Evolutionary conservation across 2,888 invertebrate species (phyloP).

Genomic region (Digitonthophagus gazella): DNA sequence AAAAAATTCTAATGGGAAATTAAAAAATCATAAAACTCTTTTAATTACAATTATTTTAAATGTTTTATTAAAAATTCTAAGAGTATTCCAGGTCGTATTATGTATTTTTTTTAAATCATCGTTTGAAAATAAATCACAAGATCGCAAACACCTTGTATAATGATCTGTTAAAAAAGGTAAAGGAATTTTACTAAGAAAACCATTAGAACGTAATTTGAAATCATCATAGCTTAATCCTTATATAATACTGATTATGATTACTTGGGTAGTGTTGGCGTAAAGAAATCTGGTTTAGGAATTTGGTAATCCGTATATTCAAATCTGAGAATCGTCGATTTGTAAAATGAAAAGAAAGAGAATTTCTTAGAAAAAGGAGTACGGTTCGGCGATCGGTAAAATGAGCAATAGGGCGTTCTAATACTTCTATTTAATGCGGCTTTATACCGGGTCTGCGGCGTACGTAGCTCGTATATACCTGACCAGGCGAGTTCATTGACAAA

Average conservation of each 20-base stretch:
- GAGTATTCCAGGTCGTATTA: no score
- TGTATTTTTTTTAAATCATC: no score
- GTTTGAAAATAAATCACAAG: no score
- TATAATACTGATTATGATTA: background rate
- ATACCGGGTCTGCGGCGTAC: conserved; percentile 26
- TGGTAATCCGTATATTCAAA: background rate
- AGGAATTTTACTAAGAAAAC: no score
- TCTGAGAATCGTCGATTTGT: background rate
- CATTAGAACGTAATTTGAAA: no score
- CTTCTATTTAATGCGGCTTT: conserved; percentile 27
- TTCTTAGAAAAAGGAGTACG: background rate
- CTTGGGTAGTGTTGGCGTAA: background rate
- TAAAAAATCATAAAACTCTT: no score
- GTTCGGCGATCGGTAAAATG: background rate
- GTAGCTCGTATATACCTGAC: conserved; percentile 30
- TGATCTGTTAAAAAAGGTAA: no score
- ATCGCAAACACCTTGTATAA: no score
- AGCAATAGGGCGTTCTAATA: background rate
- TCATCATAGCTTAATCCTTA: no score
- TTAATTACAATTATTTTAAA: no score
- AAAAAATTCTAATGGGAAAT: no score
- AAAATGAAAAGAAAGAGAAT: background rate
- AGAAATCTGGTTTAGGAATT: background rate
- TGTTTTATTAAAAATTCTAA: no score
- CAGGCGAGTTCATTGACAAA: conserved; percentile 40